Evolutionary conservation across 2,113 vertebrate species (phyloP).

Genomic region (Mellivora capensis): DNA sequence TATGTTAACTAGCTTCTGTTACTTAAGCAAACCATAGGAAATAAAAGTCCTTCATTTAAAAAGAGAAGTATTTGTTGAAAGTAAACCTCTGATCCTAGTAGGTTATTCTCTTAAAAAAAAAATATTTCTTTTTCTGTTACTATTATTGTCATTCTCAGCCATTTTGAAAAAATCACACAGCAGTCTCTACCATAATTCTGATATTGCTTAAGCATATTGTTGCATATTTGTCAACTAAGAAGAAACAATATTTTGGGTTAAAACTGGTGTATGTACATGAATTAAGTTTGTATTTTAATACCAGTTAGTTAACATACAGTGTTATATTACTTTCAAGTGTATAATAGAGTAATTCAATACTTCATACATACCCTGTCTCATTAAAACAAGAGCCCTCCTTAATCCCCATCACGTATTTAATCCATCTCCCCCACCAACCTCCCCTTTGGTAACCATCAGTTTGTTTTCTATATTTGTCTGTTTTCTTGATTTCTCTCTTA

Average conservation of each 20-base stretch:
- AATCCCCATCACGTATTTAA: background rate
- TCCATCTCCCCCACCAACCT: background rate
- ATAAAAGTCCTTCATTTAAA: background rate
- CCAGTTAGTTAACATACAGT: background rate
- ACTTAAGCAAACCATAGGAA: background rate
- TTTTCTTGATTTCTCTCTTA: background rate
- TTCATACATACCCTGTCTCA: background rate
- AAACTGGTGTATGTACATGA: background rate
- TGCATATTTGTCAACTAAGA: constrained; percentile 1
- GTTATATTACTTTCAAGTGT: background rate
- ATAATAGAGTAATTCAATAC: background rate
- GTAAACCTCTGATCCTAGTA: background rate
- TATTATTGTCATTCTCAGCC: background rate
- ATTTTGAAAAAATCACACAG: constrained; percentile 41
- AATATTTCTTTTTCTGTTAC: background rate
- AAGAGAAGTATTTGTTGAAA: background rate
- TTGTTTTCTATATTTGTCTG: background rate
- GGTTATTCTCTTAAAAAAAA: background rate
- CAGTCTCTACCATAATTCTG: background rate
- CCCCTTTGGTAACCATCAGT: background rate
- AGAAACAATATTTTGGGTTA: background rate
- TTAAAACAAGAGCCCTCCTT: background rate
- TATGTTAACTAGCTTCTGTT: background rate
- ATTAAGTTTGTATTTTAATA: background rate
- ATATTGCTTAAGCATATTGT: background rate